Evolutionary conservation across 2,888 invertebrate genomes (phyloP).

Genomic region (Tanytarsus gracilentus): DNA sequence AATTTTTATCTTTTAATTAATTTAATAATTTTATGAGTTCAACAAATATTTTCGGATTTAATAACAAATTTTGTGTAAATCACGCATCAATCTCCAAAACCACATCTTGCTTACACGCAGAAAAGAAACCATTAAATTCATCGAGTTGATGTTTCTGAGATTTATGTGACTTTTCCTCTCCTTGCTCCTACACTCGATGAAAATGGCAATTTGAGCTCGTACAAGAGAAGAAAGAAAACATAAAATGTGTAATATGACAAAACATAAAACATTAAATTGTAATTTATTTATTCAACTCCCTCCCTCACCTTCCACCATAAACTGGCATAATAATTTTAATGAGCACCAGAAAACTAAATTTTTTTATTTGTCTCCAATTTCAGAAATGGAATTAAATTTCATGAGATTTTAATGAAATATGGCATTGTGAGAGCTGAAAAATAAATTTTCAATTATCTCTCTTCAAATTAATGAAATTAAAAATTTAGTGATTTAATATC

Average conservation of each 20-base stretch:
- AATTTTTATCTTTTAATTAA: no score
- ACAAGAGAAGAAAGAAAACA: slow-evolving; percentile 1
- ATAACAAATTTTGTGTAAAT: no score
- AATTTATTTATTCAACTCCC: slow-evolving; percentile 23
- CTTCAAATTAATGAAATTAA: no score
- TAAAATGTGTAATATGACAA: slow-evolving; percentile 27
- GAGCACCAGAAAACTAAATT: not conserved
- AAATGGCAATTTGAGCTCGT: not conserved
- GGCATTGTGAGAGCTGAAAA: no score
- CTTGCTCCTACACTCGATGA: not conserved
- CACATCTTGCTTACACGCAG: no score
- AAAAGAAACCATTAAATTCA: not conserved
- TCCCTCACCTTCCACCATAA: not conserved
- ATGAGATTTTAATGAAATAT: not conserved
- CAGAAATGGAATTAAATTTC: not conserved
- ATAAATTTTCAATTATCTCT: no score
- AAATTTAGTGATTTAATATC: no score
- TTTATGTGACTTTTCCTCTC: not conserved
- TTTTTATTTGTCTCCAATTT: not conserved
- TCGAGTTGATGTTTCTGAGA: not conserved
- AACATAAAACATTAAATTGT: slow-evolving; percentile 28
- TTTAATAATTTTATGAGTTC: no score
- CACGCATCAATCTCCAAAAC: no score
- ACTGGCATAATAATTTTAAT: slow-evolving; percentile 19
- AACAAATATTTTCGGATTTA: no score